phyloP scores from a whole-genome alignment of 1,140 invertebrate species.

The Heliconius himera region DNA sequence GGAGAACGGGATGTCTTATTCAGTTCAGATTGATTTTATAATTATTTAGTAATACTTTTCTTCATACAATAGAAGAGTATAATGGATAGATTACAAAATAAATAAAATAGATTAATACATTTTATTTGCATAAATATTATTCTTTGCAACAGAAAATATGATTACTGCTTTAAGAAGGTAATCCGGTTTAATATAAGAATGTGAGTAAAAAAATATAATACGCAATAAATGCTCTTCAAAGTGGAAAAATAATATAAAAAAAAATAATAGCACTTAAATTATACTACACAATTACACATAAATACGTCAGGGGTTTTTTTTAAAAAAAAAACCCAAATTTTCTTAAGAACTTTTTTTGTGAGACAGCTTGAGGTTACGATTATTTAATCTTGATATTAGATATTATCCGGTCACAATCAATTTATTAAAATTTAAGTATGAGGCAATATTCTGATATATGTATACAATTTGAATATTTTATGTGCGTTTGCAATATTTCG shows the following conservation, averaged over 20 bases:
- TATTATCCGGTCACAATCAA: background rate
- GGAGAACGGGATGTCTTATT: too few relatives aligned
- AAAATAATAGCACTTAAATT: background rate
- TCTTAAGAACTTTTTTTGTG: background rate
- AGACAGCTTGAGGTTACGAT: background rate
- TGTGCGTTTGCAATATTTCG: slow-evolving; percentile 5
- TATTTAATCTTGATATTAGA: background rate
- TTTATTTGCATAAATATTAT: too few relatives aligned
- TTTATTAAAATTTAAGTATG: background rate
- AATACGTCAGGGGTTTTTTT: background rate
- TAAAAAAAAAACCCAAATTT: background rate
- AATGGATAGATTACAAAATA: too few relatives aligned
- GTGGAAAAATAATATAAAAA: background rate
- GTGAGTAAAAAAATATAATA: background rate
- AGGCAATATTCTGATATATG: background rate
- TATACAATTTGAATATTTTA: background rate
- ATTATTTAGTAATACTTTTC: too few relatives aligned
- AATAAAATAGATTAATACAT: too few relatives aligned
- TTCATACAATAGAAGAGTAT: too few relatives aligned
- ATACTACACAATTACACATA: background rate
- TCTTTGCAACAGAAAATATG: background rate
- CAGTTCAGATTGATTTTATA: too few relatives aligned
- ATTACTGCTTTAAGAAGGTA: background rate
- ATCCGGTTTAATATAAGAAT: background rate
- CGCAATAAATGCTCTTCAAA: background rate